phyloP scores from a whole-genome alignment of 2,797 vertebrate species.

The Rachycentron canadum region DNA sequence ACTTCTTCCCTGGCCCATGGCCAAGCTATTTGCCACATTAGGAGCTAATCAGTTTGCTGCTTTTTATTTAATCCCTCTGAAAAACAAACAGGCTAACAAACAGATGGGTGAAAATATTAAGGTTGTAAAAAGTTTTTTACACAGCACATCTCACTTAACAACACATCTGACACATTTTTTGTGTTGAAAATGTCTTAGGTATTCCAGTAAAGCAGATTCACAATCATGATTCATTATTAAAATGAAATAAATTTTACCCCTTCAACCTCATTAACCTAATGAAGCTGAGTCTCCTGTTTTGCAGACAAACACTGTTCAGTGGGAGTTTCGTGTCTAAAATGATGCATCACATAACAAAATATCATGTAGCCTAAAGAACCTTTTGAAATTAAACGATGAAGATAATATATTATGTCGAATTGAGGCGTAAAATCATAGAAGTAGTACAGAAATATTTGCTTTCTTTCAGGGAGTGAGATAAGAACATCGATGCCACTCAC shows the following conservation, averaged over 20 bases:
- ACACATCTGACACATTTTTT: not conserved
- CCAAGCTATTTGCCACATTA: too few relatives aligned
- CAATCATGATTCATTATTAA: too few relatives aligned
- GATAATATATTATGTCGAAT: not conserved
- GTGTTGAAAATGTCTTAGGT: too few relatives aligned
- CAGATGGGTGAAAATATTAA: too few relatives aligned
- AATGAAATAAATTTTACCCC: not conserved
- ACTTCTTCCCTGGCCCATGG: too few relatives aligned
- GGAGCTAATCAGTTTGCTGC: too few relatives aligned
- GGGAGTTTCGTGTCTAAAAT: not conserved
- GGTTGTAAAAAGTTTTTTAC: constrained; percentile 51
- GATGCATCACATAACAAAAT: not conserved
- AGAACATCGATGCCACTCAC: not conserved
- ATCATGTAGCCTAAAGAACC: too few relatives aligned
- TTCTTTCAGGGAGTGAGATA: too few relatives aligned
- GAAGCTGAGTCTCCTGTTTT: not conserved
- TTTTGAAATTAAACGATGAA: not conserved
- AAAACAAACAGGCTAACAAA: not conserved
- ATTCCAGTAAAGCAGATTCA: not conserved
- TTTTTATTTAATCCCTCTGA: too few relatives aligned
- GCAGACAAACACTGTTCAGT: not conserved
- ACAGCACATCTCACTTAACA: constrained; percentile 37
- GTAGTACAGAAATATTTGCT: not conserved
- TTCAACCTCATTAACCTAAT: constrained; percentile 6
- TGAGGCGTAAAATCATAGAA: too few relatives aligned